phyloP scores from a whole-genome alignment of 2,113 vertebrate genomes.

The Ranitomeya variabilis region DNA sequence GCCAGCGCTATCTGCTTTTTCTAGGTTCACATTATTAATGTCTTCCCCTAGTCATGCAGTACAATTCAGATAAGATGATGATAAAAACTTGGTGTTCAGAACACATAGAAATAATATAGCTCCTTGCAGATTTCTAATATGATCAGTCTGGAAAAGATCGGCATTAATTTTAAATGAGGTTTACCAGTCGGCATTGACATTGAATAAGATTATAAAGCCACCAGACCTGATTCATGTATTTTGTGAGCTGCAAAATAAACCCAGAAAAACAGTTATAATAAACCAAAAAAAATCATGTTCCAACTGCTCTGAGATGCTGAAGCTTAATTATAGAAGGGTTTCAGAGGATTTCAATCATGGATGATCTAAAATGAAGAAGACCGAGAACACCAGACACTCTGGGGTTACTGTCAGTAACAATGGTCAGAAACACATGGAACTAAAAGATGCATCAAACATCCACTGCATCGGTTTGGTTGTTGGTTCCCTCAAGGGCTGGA shows the following conservation, averaged over 20 bases:
- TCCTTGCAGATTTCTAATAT: constrained; percentile 7
- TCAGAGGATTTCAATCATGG: background rate
- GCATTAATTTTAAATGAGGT: constrained; percentile 26
- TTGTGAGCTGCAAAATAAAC: background rate
- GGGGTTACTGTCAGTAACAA: no score
- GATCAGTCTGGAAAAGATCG: background rate
- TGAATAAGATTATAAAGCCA: constrained; percentile 7
- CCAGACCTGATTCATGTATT: constrained; percentile 6
- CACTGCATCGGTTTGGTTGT: no score
- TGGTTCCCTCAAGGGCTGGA: no score
- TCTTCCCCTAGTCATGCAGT: background rate
- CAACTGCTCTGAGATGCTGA: background rate
- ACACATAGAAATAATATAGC: constrained; percentile 21
- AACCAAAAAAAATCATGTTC: background rate
- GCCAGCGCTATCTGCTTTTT: background rate
- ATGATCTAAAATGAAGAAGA: no score
- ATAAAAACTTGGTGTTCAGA: background rate
- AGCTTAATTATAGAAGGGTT: background rate
- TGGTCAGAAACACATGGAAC: no score
- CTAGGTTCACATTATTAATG: background rate
- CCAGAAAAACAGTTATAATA: background rate
- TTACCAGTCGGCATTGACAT: background rate
- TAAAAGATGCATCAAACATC: no score
- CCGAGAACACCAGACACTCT: no score
- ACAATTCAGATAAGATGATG: constrained; percentile 9